Conservation (phyloP, 2,888 invertebrate genomes). For the Rhagonycha lutea region DNA sequence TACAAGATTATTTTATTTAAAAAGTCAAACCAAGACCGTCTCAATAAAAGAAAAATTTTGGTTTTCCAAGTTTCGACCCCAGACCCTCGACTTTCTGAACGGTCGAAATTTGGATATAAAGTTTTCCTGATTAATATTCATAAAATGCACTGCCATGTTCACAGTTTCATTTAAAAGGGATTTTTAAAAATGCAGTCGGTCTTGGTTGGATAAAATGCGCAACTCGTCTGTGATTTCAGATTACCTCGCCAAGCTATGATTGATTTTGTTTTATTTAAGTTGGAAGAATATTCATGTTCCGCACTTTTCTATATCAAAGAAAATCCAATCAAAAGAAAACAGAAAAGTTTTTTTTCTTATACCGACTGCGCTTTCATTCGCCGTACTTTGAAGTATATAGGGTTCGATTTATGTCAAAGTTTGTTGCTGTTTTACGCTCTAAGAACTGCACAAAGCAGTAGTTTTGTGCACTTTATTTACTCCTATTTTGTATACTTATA, state of each 20-base stretch:
- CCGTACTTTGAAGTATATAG: constrained; percentile 30
- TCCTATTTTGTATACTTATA: constrained; percentile 4
- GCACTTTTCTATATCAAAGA: constrained; percentile 43
- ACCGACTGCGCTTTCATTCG: constrained; percentile 18
- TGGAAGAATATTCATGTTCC: constrained; percentile 43
- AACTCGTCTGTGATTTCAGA: constrained; percentile 40
- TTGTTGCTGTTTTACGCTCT: constrained; percentile 20
- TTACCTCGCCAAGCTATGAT: constrained; percentile 40
- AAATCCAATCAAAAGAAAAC: constrained; percentile 44
- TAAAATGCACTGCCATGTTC: neutral
- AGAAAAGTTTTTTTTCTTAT: constrained; percentile 27
- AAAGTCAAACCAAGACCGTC: constrained; percentile 13
- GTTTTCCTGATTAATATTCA: neutral
- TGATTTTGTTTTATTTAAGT: constrained; percentile 43
- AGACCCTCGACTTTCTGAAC: neutral
- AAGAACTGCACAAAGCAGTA: constrained; percentile 16
- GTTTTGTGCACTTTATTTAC: constrained; percentile 9
- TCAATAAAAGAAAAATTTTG: neutral
- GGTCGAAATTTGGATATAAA: neutral
- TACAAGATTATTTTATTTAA: constrained; percentile 16
- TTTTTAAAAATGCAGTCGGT: constrained; percentile 7
- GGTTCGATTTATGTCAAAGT: constrained; percentile 28
- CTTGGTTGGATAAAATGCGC: constrained; percentile 23
- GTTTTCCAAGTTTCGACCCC: neutral
- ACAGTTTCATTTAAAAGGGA: neutral